Evolutionary conservation across 2,113 vertebrate genomes (phyloP).

Genomic region (Pagrus major): DNA sequence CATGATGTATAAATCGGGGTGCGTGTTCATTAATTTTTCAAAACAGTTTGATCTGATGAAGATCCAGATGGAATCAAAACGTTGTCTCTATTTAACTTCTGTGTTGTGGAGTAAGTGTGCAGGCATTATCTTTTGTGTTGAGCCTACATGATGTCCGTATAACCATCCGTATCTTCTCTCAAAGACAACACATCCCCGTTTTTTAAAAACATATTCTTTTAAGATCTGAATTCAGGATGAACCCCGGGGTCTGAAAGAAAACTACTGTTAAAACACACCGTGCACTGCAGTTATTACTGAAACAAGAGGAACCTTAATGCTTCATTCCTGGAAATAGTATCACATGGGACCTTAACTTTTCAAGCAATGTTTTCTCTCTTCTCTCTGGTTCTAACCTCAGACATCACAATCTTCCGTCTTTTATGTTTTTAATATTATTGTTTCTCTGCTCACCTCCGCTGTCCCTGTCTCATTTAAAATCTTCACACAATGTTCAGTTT

Average conservation of each 20-base stretch:
- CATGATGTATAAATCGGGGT: too few relatives aligned
- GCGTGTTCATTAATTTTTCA: too few relatives aligned
- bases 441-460: neutral
- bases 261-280: neutral
- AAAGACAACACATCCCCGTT: neutral
- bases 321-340: neutral
- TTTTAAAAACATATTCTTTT: neutral
- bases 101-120: too few relatives aligned
- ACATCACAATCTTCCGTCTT: neutral
- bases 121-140: too few relatives aligned
- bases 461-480: neutral
- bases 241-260: neutral
- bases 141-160: too few relatives aligned
- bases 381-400: neutral
- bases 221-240: neutral
- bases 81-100: too few relatives aligned
- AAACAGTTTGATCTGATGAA: too few relatives aligned
- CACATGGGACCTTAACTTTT: neutral
- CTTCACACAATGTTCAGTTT: neutral
- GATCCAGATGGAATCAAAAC: too few relatives aligned
- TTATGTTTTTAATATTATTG: neutral
- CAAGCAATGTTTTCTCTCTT: neutral
- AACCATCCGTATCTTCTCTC: too few relatives aligned
- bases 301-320: neutral
- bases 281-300: neutral